phyloP scores from a whole-genome alignment of 2,888 invertebrate genomes.

The Andrena marginata region DNA sequence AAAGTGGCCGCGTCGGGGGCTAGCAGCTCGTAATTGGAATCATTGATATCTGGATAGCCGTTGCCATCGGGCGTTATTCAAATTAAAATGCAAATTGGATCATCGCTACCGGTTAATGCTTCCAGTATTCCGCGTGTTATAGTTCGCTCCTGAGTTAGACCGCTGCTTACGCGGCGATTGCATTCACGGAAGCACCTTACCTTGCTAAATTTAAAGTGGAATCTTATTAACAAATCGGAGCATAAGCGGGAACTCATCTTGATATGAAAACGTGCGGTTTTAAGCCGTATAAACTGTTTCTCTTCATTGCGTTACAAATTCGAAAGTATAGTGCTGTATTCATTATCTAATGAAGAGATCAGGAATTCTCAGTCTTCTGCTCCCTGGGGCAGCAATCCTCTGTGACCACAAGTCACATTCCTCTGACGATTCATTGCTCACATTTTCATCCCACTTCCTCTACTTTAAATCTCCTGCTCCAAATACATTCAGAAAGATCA shows the following conservation, averaged over 20 bases:
- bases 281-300: neutral
- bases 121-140: slow-evolving; percentile 16
- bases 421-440: neutral
- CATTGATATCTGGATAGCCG: slow-evolving; percentile 33
- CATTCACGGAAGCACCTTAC: slow-evolving; percentile 6
- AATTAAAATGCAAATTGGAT: slow-evolving; percentile 57
- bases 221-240: slow-evolving; percentile 2
- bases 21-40: slow-evolving; percentile 45
- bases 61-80: slow-evolving; percentile 27
- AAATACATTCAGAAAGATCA: no score
- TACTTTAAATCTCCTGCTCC: no score
- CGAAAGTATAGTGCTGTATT: no score
- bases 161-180: neutral
- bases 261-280: neutral
- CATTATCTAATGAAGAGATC: no score
- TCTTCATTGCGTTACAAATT: neutral
- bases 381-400: no score
- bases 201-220: no score
- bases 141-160: neutral
- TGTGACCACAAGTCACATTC: neutral
- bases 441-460: neutral
- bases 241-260: neutral
- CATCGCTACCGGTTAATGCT: slow-evolving; percentile 29
- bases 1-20: neutral
- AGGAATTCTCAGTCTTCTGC: no score